These are phyloP conservation scores for Atherix ibis DNA, from an alignment of 2,888 invertebrate genomes.

Conservation along the genomic window DNA sequence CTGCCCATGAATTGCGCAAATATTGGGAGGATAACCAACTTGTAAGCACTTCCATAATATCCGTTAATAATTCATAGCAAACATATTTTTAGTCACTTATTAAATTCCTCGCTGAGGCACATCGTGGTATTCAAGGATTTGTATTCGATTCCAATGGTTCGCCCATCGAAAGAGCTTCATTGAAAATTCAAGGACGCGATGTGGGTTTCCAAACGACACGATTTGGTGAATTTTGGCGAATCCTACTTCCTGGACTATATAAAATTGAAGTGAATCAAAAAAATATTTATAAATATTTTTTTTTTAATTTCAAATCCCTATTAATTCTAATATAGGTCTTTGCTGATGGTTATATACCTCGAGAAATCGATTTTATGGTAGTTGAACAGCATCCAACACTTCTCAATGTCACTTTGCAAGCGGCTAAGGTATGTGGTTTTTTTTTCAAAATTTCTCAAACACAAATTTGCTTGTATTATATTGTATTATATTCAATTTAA, in stretches of 20 bases:
- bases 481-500: neutral
- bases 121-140: constrained; percentile 78
- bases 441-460: too few relatives aligned
- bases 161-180: constrained; percentile 61
- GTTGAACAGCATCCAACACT: constrained; percentile 73
- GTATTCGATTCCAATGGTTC: constrained; percentile 62
- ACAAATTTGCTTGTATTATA: neutral
- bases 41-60: constrained; percentile 33
- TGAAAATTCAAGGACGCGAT: constrained; percentile 67
- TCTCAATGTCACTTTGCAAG: constrained; percentile 65
- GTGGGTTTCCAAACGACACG: constrained; percentile 74
- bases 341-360: constrained; percentile 68
- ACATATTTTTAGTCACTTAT: constrained; percentile 47
- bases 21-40: constrained; percentile 83
- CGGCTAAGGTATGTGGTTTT: constrained; percentile 46
- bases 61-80: neutral
- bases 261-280: constrained; percentile 50
- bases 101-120: constrained; percentile 70
- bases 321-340: constrained; percentile 45
- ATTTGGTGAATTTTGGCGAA: constrained; percentile 90
- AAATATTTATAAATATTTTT: constrained; percentile 9
- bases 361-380: constrained; percentile 73
- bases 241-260: constrained; percentile 75
- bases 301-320: neutral
- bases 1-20: constrained; percentile 55